Evolutionary conservation across 2,797 vertebrate species (phyloP), one percentile per base, ranked within the genome.

Genomic region (Staurois parvus): DNA sequence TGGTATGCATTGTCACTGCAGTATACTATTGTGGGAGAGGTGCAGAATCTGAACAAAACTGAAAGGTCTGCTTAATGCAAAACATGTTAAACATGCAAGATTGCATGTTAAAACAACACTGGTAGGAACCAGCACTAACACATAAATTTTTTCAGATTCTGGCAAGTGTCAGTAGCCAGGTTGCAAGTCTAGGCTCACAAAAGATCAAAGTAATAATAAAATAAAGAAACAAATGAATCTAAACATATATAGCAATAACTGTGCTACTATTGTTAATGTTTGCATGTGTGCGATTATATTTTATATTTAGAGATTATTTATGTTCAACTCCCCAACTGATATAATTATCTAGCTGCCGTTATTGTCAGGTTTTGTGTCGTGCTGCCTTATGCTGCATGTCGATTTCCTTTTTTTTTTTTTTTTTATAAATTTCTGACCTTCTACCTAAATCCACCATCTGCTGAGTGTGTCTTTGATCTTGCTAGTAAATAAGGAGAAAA

Each of bases 401-500:
- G 28, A 37, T 37, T 37, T n/a, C n/a, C n/a, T n/a, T 10, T 32
- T 40, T 80, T 30, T 32, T 79, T 62, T 69, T 70, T 29, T 80
- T 70, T n/a, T 80, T 70, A n/a, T 30, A 28, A 37, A 40, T 4
- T 37, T 21, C 21, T 72, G 79, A 72, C 79, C 68, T 70, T 79
- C 77, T 69, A 66, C 66, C 76, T 56, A 69, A 80, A 80, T 70
- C 42, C 45, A 56, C 42, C 66, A 34, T 34, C 67, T 32, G 24
- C 42, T 56, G 13, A 52, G 42, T 68, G 37, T 69, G 9, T 80
- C 67, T 80, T 70, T 30, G 15, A 52, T 67, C 30, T 72, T 72
- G 24, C 66, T 70, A 68, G 66, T 52, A 80, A 80, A 70, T 69
- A 81, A 72, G 48, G n/a, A 81, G 72, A 72, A 72, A 48, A 81